phyloP scores from a whole-genome alignment of 2,797 vertebrate genomes.

The Macroramphosus scolopax region DNA sequence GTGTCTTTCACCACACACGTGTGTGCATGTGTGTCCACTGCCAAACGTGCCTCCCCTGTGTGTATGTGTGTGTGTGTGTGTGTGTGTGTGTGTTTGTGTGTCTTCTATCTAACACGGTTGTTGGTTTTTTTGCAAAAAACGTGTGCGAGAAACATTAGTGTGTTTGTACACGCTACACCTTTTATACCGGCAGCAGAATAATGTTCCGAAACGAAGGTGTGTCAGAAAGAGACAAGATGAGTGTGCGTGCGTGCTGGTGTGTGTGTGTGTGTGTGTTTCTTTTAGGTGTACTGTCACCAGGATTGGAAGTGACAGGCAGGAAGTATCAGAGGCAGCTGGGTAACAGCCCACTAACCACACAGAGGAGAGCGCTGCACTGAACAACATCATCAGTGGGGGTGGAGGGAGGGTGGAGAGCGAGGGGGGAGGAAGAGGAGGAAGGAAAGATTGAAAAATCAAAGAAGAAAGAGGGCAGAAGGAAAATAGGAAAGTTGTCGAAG shows the following conservation, averaged over 20 bases:
- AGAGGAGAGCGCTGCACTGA: conserved; percentile 56
- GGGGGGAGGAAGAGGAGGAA: too few relatives aligned
- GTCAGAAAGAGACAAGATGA: conserved; percentile 6
- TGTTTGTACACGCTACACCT: conserved; percentile 27
- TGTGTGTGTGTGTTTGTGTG: conserved; percentile 10
- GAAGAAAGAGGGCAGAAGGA: background rate
- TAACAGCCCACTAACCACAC: conserved; percentile 71
- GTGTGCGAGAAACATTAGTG: conserved; percentile 28
- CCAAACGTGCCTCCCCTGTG: too few relatives aligned
- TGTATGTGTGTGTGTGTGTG: background rate
- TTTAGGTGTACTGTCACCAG: conserved; percentile 40
- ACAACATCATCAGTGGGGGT: conserved; percentile 56
- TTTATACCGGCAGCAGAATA: too few relatives aligned
- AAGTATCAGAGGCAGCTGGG: conserved; percentile 73
- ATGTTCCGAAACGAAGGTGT: conserved; percentile 31
- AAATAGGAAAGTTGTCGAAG: conserved; percentile 11
- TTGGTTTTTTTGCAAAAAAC: conserved; percentile 10
- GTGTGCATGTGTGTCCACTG: too few relatives aligned
- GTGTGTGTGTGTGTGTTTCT: conserved; percentile 17
- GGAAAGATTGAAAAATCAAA: conserved; percentile 22
- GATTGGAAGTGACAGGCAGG: conserved; percentile 76
- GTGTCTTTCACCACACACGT: too few relatives aligned
- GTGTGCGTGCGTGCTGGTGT: conserved; percentile 3
- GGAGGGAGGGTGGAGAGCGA: too few relatives aligned
- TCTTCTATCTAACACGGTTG: too few relatives aligned